Conservation (phyloP, 2,113 vertebrate genomes). For the Hemichromis elongatus region DNA sequence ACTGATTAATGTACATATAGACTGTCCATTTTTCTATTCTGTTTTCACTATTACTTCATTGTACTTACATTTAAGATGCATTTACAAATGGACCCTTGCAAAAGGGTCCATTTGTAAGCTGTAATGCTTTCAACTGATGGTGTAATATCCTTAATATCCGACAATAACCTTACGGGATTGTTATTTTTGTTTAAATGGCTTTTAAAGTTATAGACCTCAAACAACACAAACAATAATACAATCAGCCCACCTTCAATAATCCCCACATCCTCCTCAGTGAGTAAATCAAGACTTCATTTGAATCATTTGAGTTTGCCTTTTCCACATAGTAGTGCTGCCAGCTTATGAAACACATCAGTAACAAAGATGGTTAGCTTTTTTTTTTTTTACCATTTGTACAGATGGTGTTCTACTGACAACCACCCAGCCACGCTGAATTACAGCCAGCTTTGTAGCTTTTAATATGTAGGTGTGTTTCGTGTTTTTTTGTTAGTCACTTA, state of each 20-base stretch:
- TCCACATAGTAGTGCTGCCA: background rate
- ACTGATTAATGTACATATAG: background rate
- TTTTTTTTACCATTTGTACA: background rate
- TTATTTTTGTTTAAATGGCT: background rate
- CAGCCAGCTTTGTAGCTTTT: background rate
- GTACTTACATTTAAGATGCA: background rate
- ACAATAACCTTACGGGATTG: background rate
- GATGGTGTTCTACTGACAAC: background rate
- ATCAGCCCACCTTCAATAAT: background rate
- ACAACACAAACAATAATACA: background rate
- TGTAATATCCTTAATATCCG: background rate
- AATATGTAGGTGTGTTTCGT: background rate
- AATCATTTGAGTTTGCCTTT: conserved; percentile 19
- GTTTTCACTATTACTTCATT: background rate
- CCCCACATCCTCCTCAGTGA: conserved; percentile 24
- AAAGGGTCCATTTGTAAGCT: background rate
- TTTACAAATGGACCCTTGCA: background rate
- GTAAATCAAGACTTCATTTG: conserved; percentile 40
- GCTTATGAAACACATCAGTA: background rate
- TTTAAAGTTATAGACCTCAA: background rate
- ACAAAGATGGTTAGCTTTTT: background rate
- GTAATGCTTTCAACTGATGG: background rate
- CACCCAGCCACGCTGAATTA: background rate
- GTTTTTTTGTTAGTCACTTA: background rate
- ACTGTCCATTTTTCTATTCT: background rate